Percentiles rank a stretch among this genome's conserved stretches.
Evolutionary conservation across 1,140 invertebrate genomes (phyloP).

Genomic region (Aphis craccivora): DNA sequence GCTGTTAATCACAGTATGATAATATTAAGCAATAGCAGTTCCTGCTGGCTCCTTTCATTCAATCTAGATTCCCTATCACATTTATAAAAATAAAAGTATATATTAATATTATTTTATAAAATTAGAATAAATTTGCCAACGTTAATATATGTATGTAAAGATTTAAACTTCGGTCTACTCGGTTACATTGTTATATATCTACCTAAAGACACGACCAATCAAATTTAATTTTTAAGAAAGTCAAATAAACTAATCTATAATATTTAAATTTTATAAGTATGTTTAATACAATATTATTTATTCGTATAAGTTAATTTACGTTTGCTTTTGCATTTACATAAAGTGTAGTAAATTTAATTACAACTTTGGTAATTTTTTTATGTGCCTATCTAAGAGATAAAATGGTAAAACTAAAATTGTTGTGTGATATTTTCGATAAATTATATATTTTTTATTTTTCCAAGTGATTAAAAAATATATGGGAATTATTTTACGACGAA

Average conservation of each 20-base stretch:
- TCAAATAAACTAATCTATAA: not conserved
- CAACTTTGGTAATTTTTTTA: not conserved
- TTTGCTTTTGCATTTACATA: not conserved
- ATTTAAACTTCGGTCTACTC: not conserved
- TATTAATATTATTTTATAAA: not conserved
- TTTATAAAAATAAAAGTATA: not conserved
- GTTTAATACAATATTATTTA: not conserved
- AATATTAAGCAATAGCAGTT: no score
- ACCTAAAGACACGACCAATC: not conserved
- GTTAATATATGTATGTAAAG: not conserved
- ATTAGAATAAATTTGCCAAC: not conserved
- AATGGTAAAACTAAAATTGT: not conserved
- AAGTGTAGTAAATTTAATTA: not conserved
- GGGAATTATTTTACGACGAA: not conserved
- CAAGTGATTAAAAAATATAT: not conserved
- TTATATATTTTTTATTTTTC: not conserved
- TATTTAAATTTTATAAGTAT: not conserved
- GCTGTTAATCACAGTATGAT: no score
- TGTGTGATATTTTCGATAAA: not conserved
- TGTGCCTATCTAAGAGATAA: not conserved
- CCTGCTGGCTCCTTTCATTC: no score
- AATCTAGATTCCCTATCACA: no score
- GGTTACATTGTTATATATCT: not conserved
- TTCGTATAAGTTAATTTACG: not conserved
- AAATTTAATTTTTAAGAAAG: not conserved